phyloP scores from a whole-genome alignment of 2,888 invertebrate species.

The Stenurella melanura region DNA sequence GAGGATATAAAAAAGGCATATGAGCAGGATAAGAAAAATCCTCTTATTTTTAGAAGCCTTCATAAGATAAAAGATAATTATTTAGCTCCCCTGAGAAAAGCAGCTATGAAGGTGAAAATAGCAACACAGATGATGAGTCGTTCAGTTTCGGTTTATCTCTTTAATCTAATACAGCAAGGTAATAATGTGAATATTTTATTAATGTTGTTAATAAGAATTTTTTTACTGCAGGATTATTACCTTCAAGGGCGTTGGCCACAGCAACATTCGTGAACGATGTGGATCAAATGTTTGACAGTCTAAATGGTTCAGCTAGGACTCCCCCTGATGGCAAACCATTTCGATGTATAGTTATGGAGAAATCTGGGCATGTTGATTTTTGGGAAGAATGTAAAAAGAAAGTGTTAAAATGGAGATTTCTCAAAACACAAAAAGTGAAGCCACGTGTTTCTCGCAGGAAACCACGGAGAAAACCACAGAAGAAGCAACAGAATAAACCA shows the following conservation, averaged over 20 bases:
- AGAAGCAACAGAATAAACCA: not conserved
- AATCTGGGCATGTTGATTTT: conserved; percentile 26
- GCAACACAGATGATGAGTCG: conserved; percentile 39
- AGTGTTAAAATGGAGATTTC: not conserved
- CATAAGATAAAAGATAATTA: conserved; percentile 27
- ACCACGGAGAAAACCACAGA: not conserved
- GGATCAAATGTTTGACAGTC: conserved; percentile 41
- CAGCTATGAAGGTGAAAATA: conserved; percentile 19
- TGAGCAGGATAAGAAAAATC: conserved; percentile 13
- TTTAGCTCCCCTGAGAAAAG: conserved; percentile 2
- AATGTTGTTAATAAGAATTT: not conserved
- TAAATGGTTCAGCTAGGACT: conserved; percentile 16
- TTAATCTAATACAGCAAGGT: conserved; percentile 7
- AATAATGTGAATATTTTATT: too few relatives aligned
- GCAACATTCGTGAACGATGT: conserved; percentile 41
- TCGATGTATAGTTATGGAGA: conserved; percentile 17
- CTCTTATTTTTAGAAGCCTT: conserved; percentile 19
- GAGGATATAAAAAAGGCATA: conserved; percentile 14
- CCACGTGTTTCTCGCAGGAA: not conserved
- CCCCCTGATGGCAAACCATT: conserved; percentile 31
- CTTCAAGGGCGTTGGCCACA: conserved; percentile 28
- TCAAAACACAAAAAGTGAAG: not conserved
- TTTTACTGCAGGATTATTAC: not conserved
- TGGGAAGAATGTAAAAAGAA: conserved; percentile 8
- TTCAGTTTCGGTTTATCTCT: conserved; percentile 30